These are phyloP conservation scores for Chrosomus eos DNA, from an alignment of 2,797 vertebrate species.

Conservation along the genomic window DNA sequence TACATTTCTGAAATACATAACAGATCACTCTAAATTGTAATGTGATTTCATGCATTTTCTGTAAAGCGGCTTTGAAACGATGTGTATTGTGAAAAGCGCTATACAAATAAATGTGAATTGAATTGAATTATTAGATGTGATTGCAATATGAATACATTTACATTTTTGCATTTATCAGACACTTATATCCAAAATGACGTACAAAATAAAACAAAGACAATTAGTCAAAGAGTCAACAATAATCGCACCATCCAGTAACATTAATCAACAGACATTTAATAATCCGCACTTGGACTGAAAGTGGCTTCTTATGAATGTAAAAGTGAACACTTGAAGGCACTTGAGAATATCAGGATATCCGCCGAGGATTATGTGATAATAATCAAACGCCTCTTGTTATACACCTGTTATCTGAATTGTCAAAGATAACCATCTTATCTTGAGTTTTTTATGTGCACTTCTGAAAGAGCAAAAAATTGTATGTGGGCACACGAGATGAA, in stretches of 20 bases:
- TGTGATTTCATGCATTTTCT: too few species aligned
- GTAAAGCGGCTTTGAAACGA: too few species aligned
- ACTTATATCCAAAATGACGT: not conserved
- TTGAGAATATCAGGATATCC: not conserved
- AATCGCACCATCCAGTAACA: not conserved
- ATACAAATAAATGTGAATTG: too few species aligned
- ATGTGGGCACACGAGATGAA: not conserved
- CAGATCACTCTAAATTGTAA: too few species aligned
- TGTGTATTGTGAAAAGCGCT: too few species aligned
- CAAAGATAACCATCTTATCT: slow-evolving; percentile 10
- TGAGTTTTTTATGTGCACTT: not conserved
- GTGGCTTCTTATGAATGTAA: not conserved
- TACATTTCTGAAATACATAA: too few species aligned
- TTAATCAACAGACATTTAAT: not conserved
- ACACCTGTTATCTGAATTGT: not conserved
- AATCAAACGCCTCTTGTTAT: not conserved
- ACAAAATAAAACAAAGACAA: not conserved
- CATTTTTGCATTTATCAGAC: not conserved
- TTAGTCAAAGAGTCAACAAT: not conserved
- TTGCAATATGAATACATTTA: not conserved
- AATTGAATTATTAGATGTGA: not conserved
- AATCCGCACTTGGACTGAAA: not conserved
- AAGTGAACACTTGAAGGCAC: not conserved
- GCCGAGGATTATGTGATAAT: not conserved
- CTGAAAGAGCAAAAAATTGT: not conserved